A percentile compares a stretch with the other conserved stretches of the same genome.
phyloP scores from a whole-genome alignment of 2,888 invertebrate genomes.

The Epistrophe eligans region DNA sequence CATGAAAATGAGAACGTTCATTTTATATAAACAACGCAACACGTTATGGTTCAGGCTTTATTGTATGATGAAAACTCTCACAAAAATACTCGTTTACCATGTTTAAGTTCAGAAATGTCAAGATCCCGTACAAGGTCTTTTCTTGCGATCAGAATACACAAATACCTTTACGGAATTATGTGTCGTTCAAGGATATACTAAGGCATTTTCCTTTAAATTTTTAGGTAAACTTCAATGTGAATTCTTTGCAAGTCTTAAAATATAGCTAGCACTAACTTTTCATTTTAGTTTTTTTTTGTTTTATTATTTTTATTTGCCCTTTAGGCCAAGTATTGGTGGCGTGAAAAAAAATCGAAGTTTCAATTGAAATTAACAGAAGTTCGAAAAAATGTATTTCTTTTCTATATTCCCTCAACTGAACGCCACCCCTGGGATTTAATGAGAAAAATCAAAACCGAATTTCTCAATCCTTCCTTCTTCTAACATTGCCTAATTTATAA shows the following conservation, averaged over 20 bases:
- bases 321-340: too few species aligned
- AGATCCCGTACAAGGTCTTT: slow-evolving; percentile 4
- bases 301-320: too few species aligned
- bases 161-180: background rate
- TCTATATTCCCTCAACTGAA: too few species aligned
- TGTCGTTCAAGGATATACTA: slow-evolving; percentile 23
- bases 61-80: background rate
- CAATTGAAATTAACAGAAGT: too few species aligned
- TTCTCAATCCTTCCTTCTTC: too few species aligned
- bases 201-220: slow-evolving; percentile 41
- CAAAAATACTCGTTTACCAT: background rate
- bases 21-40: slow-evolving; percentile 45
- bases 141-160: background rate
- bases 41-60: slow-evolving; percentile 19
- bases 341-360: too few species aligned
- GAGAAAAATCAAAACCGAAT: too few species aligned
- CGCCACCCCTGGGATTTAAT: too few species aligned
- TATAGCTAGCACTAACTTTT: slow-evolving; percentile 29
- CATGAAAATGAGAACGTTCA: slow-evolving; percentile 18
- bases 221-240: slow-evolving; percentile 44
- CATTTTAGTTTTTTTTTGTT: background rate
- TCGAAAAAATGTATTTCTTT: too few species aligned
- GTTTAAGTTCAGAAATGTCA: slow-evolving; percentile 19
- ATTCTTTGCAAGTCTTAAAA: slow-evolving; percentile 38
- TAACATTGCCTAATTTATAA: too few species aligned